Evolutionary conservation across 1,140 invertebrate genomes (phyloP).

Genomic region (Elysia chlorotica): DNA sequence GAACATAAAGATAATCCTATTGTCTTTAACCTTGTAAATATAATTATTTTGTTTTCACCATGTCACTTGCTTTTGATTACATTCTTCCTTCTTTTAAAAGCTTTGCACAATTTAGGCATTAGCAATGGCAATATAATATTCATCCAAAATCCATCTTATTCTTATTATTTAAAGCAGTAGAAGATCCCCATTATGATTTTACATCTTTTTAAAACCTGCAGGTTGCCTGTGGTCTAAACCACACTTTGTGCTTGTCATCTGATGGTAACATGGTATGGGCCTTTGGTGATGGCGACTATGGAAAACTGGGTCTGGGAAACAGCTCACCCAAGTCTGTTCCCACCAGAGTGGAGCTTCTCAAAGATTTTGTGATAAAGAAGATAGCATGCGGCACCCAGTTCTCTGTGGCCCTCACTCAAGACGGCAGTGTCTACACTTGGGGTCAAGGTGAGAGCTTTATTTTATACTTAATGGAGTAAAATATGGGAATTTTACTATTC

Average conservation of each 20-base stretch:
- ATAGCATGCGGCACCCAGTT: conserved; percentile 72
- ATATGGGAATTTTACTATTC: no score
- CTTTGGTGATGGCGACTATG: conserved; percentile 74
- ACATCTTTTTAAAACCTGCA: no score
- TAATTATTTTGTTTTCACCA: not conserved
- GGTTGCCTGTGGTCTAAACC: conserved; percentile 71
- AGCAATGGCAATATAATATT: no score
- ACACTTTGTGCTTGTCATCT: conserved; percentile 69
- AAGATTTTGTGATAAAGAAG: conserved; percentile 68
- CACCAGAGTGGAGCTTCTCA: conserved; percentile 67
- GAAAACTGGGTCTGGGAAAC: conserved; percentile 71
- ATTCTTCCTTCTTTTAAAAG: not conserved
- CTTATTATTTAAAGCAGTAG: no score
- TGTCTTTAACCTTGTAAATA: no score
- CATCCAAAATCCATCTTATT: no score
- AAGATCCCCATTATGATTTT: no score
- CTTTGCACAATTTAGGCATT: not conserved
- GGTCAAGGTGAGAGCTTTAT: conserved; percentile 60
- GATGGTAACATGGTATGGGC: conserved; percentile 71
- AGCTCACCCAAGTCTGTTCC: conserved; percentile 64
- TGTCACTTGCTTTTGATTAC: not conserved
- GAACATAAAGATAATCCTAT: no score
- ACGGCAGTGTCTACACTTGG: conserved; percentile 70
- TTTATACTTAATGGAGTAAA: not conserved
- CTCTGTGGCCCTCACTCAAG: conserved; percentile 70